phyloP scores from a whole-genome alignment of 2,797 vertebrate species.

The Crenichthys baileyi region DNA sequence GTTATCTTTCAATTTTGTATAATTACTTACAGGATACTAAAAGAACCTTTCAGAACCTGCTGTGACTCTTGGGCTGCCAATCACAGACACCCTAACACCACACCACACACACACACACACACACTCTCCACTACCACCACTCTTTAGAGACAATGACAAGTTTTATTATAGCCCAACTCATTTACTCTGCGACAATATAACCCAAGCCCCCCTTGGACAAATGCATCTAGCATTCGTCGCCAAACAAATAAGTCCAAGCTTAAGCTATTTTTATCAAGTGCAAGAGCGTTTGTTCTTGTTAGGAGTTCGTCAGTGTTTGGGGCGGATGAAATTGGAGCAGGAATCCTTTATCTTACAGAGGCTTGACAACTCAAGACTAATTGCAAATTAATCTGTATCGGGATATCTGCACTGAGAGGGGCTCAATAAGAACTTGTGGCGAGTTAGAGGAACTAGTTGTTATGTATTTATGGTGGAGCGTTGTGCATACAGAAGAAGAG shows the following conservation, averaged over 20 bases:
- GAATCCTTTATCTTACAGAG: constrained; percentile 86
- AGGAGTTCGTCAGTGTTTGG: constrained; percentile 84
- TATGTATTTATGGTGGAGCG: constrained; percentile 83
- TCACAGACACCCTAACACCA: background rate
- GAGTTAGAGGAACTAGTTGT: constrained; percentile 81
- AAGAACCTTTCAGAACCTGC: background rate
- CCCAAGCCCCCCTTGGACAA: constrained; percentile 79
- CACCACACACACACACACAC: background rate
- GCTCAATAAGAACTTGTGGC: constrained; percentile 77
- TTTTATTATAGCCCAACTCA: constrained; percentile 81
- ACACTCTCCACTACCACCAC: background rate
- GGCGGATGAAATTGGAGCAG: constrained; percentile 79
- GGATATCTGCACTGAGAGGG: constrained; percentile 85
- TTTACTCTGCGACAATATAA: constrained; percentile 78
- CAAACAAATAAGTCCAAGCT: constrained; percentile 84
- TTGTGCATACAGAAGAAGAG: constrained; percentile 70
- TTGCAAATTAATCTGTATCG: constrained; percentile 89
- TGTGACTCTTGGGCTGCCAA: constrained; percentile 33
- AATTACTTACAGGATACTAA: background rate
- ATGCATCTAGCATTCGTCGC: constrained; percentile 82
- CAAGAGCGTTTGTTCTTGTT: constrained; percentile 81
- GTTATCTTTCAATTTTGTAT: constrained; percentile 40
- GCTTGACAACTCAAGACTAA: constrained; percentile 89
- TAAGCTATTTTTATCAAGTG: constrained; percentile 85
- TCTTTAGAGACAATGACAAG: constrained; percentile 75